Percentiles rank a stretch among this genome's conserved stretches.
These are phyloP conservation scores for Baccha elongata DNA, from an alignment of 2,888 invertebrate species.

Conservation along the genomic window DNA sequence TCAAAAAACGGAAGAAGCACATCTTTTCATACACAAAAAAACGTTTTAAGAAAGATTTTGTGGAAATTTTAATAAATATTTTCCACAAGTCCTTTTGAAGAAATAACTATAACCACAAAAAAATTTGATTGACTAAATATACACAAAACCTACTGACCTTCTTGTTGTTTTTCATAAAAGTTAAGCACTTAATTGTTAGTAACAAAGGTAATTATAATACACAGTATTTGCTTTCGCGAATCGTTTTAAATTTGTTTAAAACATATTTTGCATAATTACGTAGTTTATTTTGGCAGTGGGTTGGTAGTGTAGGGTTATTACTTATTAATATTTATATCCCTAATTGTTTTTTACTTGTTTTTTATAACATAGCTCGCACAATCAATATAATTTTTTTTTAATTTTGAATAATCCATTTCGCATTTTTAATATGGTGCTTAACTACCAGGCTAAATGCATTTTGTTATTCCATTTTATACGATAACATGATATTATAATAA, in stretches of 20 bases:
- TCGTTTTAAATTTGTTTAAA: conserved; percentile 11
- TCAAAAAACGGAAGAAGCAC: too few relatives aligned
- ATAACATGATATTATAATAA: conserved; percentile 29
- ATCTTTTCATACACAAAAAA: too few relatives aligned
- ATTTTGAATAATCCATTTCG: conserved; percentile 44
- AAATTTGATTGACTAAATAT: conserved; percentile 50
- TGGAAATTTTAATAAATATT: too few relatives aligned
- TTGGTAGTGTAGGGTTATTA: conserved; percentile 59
- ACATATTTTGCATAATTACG: conserved; percentile 21
- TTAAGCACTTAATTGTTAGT: conserved; percentile 66
- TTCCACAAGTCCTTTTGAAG: too few relatives aligned
- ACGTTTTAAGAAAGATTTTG: too few relatives aligned
- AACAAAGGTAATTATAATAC: conserved; percentile 70
- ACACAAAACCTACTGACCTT: conserved; percentile 41
- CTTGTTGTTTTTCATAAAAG: conserved; percentile 35
- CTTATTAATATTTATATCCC: conserved; percentile 37
- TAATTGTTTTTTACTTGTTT: conserved; percentile 19
- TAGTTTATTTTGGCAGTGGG: conserved; percentile 72
- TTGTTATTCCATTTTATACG: conserved; percentile 55
- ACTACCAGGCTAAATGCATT: conserved; percentile 63
- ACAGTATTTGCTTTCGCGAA: conserved; percentile 68
- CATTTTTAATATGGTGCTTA: conserved; percentile 55
- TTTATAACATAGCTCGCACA: conserved; percentile 54
- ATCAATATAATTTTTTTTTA: conserved; percentile 59
- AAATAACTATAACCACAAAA: conserved; percentile 34